Conservation (phyloP, 1,140 invertebrate species). For the Delia radicum region DNA sequence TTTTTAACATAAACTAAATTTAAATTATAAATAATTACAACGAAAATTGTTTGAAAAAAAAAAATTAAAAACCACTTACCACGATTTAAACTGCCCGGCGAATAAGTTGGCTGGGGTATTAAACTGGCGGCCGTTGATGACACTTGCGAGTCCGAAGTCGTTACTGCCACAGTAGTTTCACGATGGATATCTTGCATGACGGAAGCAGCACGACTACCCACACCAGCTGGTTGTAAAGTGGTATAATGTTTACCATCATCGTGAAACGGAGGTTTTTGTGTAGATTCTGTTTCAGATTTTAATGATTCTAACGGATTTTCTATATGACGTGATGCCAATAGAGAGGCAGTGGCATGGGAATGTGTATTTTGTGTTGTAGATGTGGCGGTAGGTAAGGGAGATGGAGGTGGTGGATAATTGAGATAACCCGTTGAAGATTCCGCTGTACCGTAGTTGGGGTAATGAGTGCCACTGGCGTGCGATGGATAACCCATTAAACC, state of each 20-base stretch:
- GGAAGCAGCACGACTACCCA: conserved; percentile 73
- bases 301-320: neutral
- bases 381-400: conserved; percentile 44
- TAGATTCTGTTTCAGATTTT: neutral
- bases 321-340: neutral
- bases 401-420: conserved; percentile 52
- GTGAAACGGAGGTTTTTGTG: neutral
- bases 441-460: conserved; percentile 15
- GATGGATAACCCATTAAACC: conserved; percentile 40
- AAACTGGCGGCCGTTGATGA: conserved; percentile 38
- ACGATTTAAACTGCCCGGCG: conserved; percentile 71
- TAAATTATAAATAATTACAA: conserved; percentile 3
- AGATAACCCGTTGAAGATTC: conserved; percentile 5
- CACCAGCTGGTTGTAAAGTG: conserved; percentile 76
- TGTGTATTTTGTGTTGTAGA: conserved; percentile 39
- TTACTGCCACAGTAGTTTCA: conserved; percentile 63
- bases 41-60: neutral
- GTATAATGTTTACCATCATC: conserved; percentile 72
- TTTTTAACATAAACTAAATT: conserved; percentile 6
- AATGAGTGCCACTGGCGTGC: neutral
- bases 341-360: conserved; percentile 16
- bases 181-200: conserved; percentile 74
- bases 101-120: conserved; percentile 62
- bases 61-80: conserved; percentile 60
- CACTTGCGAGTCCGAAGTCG: conserved; percentile 39